Evolutionary conservation across 92 coral and sea anemone species (phyloP).

Genomic region (Chrysogorgia sp.): DNA sequence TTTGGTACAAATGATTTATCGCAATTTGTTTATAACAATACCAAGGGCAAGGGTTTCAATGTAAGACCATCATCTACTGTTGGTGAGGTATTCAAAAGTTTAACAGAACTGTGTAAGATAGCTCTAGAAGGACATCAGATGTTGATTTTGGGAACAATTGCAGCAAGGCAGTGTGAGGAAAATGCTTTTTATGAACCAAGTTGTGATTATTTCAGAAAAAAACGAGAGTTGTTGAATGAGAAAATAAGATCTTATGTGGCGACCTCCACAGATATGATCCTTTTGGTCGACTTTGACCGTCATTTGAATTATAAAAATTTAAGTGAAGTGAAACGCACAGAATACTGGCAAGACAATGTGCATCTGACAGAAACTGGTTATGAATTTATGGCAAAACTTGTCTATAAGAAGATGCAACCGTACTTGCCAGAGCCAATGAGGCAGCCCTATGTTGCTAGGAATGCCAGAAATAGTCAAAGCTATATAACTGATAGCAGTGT

Average conservation of each 20-base stretch:
- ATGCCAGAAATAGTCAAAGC: background rate
- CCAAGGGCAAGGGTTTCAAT: slow-evolving; percentile 10
- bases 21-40: background rate
- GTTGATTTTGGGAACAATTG: slow-evolving; percentile 70
- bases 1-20: slow-evolving; percentile 80
- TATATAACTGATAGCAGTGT: too few species aligned
- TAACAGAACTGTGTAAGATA: slow-evolving; percentile 53
- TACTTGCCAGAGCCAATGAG: slow-evolving; percentile 25
- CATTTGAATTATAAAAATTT: slow-evolving; percentile 45
- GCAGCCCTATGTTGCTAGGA: slow-evolving; percentile 9
- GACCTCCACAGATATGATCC: slow-evolving; percentile 49
- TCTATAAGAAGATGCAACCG: slow-evolving; percentile 61
- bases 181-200: slow-evolving; percentile 14
- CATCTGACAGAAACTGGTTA: slow-evolving; percentile 71
- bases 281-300: slow-evolving; percentile 67
- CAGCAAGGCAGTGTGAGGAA: slow-evolving; percentile 70
- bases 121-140: slow-evolving; percentile 52
- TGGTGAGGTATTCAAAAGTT: slow-evolving; percentile 45
- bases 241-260: slow-evolving; percentile 54
- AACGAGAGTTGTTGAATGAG: slow-evolving; percentile 47
- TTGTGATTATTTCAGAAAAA: background rate
- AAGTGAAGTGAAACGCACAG: slow-evolving; percentile 1
- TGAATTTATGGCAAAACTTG: slow-evolving; percentile 70
- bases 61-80: background rate
- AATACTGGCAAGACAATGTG: slow-evolving; percentile 66